phyloP scores from a whole-genome alignment of 2,888 invertebrate genomes.

The Volucella zonaria region DNA sequence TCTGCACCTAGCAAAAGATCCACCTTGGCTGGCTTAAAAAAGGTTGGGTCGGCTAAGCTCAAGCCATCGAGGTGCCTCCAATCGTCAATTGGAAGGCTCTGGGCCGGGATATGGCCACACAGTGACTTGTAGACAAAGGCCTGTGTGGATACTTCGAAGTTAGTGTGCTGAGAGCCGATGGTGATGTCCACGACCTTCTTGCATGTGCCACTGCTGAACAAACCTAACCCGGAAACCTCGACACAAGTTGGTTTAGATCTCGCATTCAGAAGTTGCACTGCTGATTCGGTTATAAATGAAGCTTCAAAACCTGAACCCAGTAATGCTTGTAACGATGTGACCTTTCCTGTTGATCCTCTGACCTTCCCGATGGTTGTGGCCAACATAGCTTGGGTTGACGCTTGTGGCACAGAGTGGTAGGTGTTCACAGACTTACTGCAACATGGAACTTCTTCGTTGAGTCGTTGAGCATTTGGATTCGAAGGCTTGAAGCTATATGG shows the following conservation, averaged over 20 bases:
- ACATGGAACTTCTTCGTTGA: too few relatives aligned
- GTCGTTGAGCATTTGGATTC: too few relatives aligned
- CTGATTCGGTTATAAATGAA: too few relatives aligned
- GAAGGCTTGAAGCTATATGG: too few relatives aligned
- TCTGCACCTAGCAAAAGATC: slow-evolving; percentile 28
- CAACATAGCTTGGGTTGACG: too few relatives aligned
- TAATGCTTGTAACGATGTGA: too few relatives aligned
- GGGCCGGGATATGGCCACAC: slow-evolving; percentile 24
- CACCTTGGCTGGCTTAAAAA: slow-evolving; percentile 16
- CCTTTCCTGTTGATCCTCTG: too few relatives aligned
- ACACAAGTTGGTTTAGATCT: neutral
- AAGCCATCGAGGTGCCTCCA: slow-evolving; percentile 29
- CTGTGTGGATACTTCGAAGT: neutral
- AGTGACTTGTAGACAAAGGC: slow-evolving; percentile 28
- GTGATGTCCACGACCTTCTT: slow-evolving; percentile 7
- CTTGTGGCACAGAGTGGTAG: too few relatives aligned
- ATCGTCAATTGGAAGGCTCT: slow-evolving; percentile 15
- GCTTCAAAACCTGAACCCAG: too few relatives aligned
- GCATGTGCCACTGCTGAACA: slow-evolving; percentile 26
- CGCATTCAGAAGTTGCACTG: too few relatives aligned
- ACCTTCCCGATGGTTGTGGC: too few relatives aligned
- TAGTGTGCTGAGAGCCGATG: neutral
- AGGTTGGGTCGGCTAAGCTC: slow-evolving; percentile 16
- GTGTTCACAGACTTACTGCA: too few relatives aligned
- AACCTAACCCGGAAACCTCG: slow-evolving; percentile 31